Evolutionary conservation across 2,113 vertebrate species (phyloP).

Genomic region (Artemisiospiza belli): DNA sequence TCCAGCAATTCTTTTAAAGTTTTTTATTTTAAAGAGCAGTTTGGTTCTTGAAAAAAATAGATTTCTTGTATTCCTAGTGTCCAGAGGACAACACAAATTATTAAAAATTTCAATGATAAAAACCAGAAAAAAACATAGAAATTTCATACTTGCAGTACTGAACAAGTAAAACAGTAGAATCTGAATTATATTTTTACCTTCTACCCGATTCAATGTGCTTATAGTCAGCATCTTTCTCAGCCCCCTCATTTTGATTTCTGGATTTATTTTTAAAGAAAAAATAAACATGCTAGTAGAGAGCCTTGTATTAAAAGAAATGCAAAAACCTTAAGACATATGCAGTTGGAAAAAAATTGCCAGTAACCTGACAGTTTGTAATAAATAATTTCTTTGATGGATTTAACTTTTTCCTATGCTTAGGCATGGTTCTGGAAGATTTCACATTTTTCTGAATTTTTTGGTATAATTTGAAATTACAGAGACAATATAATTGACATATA

Average conservation of each 20-base stretch:
- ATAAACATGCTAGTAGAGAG: neutral
- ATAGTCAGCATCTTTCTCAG: neutral
- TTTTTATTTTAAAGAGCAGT: neutral
- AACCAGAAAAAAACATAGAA: rapidly evolving
- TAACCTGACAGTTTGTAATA: neutral
- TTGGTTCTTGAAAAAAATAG: neutral
- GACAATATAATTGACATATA: neutral
- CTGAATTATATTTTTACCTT: neutral
- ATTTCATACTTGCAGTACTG: neutral
- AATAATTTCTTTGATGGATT: neutral
- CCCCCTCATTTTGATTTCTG: neutral
- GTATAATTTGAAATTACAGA: neutral
- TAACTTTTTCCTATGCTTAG: neutral
- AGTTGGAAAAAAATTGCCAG: neutral
- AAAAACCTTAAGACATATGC: neutral
- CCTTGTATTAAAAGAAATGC: neutral
- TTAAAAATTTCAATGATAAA: neutral
- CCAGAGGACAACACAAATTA: neutral
- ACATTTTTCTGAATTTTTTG: neutral
- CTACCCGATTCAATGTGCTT: neutral
- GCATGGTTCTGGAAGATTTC: neutral
- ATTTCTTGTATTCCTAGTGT: neutral
- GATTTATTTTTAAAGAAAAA: neutral
- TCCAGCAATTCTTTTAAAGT: neutral
- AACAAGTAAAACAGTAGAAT: neutral